Evolutionary conservation across 2,888 invertebrate genomes (phyloP).

Genomic region (Thereva unica): DNA sequence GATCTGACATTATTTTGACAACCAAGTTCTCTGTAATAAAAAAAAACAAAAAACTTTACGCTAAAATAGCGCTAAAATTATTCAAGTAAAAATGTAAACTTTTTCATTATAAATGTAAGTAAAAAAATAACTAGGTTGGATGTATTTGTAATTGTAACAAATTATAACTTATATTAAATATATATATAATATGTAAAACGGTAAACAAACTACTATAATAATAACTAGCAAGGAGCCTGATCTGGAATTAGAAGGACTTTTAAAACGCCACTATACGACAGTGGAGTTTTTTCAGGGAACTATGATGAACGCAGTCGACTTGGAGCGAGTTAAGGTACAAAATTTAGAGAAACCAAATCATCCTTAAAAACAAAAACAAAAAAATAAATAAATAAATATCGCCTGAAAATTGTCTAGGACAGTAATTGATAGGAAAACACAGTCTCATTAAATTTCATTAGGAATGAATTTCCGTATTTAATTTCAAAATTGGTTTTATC

Average conservation of each 20-base stretch:
- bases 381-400: conserved; percentile 26
- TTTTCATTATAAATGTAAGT: conserved; percentile 9
- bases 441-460: conserved; percentile 13
- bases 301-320: conserved; percentile 99
- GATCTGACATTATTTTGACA: too few relatives aligned
- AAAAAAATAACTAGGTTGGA: conserved; percentile 5
- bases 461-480: conserved; percentile 2
- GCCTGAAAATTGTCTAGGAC: conserved; percentile 14
- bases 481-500: background rate
- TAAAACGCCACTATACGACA: conserved; percentile 99
- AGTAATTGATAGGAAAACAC: conserved; percentile 24
- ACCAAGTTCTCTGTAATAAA: too few relatives aligned
- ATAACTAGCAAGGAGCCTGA: conserved; percentile 97
- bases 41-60: too few relatives aligned
- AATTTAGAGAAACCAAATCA: conserved; percentile 50
- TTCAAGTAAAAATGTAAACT: conserved; percentile 7
- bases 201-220: conserved; percentile 32
- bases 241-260: conserved; percentile 99
- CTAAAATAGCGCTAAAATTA: background rate
- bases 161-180: background rate
- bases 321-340: conserved; percentile 98
- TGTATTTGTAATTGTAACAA: conserved; percentile 5
- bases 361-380: conserved; percentile 47
- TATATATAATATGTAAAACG: too few relatives aligned
- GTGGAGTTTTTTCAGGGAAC: conserved; percentile 99